These are phyloP conservation scores for Drosophila ochracea DNA, from an alignment of 2,888 invertebrate species.

Conservation along the genomic window DNA sequence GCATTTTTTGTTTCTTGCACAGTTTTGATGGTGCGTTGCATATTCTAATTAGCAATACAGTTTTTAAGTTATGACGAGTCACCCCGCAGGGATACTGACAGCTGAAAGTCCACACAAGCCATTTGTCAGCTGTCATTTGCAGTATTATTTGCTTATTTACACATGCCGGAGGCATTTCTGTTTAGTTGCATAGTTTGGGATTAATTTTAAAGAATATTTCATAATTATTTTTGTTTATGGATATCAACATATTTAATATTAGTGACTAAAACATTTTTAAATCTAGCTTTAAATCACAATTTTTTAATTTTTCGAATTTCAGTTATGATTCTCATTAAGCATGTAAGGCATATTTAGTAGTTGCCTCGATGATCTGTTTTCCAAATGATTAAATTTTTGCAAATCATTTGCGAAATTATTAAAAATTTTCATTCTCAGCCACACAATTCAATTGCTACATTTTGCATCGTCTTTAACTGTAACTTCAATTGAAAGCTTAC, in stretches of 20 bases:
- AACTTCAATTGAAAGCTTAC: slow-evolving; percentile 61
- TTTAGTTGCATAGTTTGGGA: slow-evolving; percentile 33
- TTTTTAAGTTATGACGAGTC: slow-evolving; percentile 29
- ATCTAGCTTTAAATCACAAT: neutral
- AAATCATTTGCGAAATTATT: slow-evolving; percentile 54
- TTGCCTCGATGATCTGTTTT: slow-evolving; percentile 14
- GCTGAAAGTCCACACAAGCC: slow-evolving; percentile 55
- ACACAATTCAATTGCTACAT: slow-evolving; percentile 37
- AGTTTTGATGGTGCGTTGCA: slow-evolving; percentile 33
- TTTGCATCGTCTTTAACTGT: slow-evolving; percentile 20
- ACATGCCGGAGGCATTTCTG: slow-evolving; percentile 9
- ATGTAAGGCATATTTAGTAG: neutral
- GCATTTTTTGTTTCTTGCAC: slow-evolving; percentile 18
- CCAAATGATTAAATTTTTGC: slow-evolving; percentile 33
- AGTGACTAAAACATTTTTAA: neutral
- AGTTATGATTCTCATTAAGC: neutral
- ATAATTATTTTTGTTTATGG: slow-evolving; percentile 25
- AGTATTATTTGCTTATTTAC: neutral
- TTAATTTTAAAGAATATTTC: slow-evolving; percentile 16
- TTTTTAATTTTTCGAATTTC: neutral
- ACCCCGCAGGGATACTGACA: slow-evolving; percentile 64
- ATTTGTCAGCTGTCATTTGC: slow-evolving; percentile 37
- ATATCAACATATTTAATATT: neutral
- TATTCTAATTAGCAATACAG: slow-evolving; percentile 63
- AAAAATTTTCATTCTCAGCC: slow-evolving; percentile 36